Evolutionary conservation across 2,888 invertebrate genomes (phyloP), one percentile per base, ranked within the genome.

Genomic region (Nebria salina): DNA sequence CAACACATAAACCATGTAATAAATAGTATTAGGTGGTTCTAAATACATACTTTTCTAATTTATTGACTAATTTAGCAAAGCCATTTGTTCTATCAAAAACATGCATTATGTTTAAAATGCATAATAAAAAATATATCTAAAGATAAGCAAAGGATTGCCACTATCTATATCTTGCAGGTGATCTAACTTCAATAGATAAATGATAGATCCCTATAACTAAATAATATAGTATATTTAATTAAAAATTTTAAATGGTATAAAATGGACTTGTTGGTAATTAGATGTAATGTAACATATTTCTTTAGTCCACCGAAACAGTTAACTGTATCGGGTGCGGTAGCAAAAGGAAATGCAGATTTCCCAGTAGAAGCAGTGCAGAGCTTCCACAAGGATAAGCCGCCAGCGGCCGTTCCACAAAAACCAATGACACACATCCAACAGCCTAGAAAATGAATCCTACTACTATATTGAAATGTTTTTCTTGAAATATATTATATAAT

Each of bases 271-370:
- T 34, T 15, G 25, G 13, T 15, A 70, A 70, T 72, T 65, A 42
- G 42, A 13, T n/a, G 42, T 20, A 20, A 64, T 25, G 11, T 73
- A 73, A 73, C 15, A 13, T 54, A 13, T 54, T 81, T 74, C 86
- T 87, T 3, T 68, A 95, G 96, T 83, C 94, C 95, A 41, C 93
- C 95, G 64, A 96, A 95, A 88, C 93, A 94, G 0, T 90, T 91
- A 73, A 91, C 93, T 13, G 94, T 97, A 72, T 93, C 95, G 15
- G 97, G 96, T 80, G 96, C 95, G 20, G 93, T 94, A 0, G 93
- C 94, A 13, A 93, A 94, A 88, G 96, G 95, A 54, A 94, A 97
- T 85, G 95, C 94, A 7, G 97, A 97, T 89, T 98, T 96, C 87
- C 95, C 97, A 26, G 93, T 95, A 0, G 95, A 96, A 86, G 97